A percentile compares a stretch with the other conserved stretches of the same genome.
Evolutionary conservation across 2,797 vertebrate species (phyloP).

Genomic region (Amazona ochrocephala): DNA sequence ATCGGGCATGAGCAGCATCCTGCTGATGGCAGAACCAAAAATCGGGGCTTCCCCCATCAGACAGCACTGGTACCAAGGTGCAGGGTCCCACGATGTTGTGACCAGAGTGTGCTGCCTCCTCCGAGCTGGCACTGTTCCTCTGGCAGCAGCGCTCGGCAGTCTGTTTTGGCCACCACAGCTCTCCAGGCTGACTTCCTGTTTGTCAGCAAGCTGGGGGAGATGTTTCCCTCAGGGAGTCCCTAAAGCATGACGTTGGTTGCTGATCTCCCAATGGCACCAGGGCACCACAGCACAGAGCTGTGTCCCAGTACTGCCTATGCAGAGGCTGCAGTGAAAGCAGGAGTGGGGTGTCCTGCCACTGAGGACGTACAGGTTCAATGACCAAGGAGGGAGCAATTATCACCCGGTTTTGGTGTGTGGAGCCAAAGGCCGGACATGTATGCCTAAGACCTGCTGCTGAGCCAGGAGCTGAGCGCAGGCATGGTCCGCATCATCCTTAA

Average conservation of each 20-base stretch:
- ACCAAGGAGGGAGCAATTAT: not conserved
- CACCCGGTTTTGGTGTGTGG: accelerated
- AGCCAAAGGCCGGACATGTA: accelerated
- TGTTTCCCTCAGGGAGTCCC: not conserved
- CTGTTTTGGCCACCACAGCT: not conserved
- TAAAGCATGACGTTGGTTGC: not conserved
- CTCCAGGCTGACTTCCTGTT: not conserved
- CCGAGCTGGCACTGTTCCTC: not conserved
- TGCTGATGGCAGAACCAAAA: not conserved
- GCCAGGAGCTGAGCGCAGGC: not conserved
- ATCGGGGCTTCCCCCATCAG: not conserved
- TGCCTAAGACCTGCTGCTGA: not conserved
- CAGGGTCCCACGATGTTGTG: accelerated
- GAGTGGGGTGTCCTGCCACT: not conserved
- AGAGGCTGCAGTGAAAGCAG: not conserved
- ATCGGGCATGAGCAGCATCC: not conserved
- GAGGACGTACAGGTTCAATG: accelerated
- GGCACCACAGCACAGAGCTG: accelerated
- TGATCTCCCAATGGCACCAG: not conserved
- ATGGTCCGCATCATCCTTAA: accelerated
- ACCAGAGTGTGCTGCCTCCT: not conserved
- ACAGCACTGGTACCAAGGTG: accelerated
- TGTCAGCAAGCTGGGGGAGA: no score
- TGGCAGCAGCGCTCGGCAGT: accelerated
- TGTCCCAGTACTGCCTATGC: not conserved